Conservation (phyloP, 2,113 vertebrate species). For the Emydocephalus ijimae region DNA sequence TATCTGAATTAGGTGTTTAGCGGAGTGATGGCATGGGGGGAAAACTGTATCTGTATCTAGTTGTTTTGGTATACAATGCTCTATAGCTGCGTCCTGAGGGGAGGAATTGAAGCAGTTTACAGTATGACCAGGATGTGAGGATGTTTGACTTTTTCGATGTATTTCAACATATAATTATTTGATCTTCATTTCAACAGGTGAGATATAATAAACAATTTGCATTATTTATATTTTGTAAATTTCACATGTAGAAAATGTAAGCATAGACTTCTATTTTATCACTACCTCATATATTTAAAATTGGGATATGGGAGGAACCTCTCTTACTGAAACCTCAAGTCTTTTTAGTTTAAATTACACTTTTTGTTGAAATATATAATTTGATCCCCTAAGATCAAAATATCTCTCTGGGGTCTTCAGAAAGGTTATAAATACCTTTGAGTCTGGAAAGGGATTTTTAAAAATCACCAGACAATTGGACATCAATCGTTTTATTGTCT, state of each 20-base stretch:
- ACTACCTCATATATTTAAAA: neutral
- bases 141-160: neutral
- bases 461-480: neutral
- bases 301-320: neutral
- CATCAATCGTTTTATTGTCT: neutral
- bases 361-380: neutral
- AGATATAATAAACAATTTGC: neutral
- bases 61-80: neutral
- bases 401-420: neutral
- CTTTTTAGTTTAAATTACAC: neutral
- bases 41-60: neutral
- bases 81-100: neutral
- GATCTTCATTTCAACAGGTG: neutral
- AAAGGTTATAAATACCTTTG: neutral
- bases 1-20: neutral
- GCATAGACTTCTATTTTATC: neutral
- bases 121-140: neutral
- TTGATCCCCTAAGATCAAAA: neutral
- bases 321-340: neutral
- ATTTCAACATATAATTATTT: neutral
- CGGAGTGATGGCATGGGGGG: neutral
- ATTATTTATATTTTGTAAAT: neutral
- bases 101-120: too few relatives aligned
- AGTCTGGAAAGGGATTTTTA: neutral
- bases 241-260: neutral